Base-by-base conservation (phyloP, 2,888 invertebrate species). In the Helicoverpa assulta region DNA sequence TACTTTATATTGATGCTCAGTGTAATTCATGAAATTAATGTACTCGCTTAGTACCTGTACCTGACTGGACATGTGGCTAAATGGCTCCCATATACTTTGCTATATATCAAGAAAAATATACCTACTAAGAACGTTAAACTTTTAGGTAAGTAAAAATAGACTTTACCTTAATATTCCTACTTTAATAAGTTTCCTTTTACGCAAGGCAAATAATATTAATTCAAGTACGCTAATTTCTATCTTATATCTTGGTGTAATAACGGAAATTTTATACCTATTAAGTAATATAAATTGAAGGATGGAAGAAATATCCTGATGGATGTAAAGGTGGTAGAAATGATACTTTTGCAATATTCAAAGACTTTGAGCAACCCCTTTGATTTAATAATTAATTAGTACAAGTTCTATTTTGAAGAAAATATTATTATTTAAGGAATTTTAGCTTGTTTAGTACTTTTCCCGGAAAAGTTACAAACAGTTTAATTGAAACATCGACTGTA, bases 331-430 rank as follows among this genome's bases (percentile, higher is more conserved):
- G n/a, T 21, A 43, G 29, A 40, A 6, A 47, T 56, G 55, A 51
- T 64, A 51, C 37, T 50, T 37, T 51, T 16, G 47, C 7, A 37
- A 51, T 16, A 57, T 64, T 64, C 51, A 26, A 57, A 37, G 64
- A 63, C 43, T 56, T 51, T 18, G 8, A 40, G 6, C 26, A 21
- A 37, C 40, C 56, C 51, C n/a, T n/a, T 29, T 18, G 21, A 51
- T 61, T 40, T 26, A 57, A 57, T 64, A 57, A 64, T 57, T 64
- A 64, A 57, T 64, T 51, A 57, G 21, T 21, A 52, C 37, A 33
- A 21, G 52, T 52, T 40, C 14, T 10, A 50, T 47, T 63, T 50
- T 14, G 19, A 18, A 50, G 47, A 50, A 56, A 63, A 10, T 50
- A 50, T 56, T 14, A 19, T n/a, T 40, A 8, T 12, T 10, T n/a